phyloP scores from a whole-genome alignment of 2,113 vertebrate genomes.

The Eurypyga helias region DNA sequence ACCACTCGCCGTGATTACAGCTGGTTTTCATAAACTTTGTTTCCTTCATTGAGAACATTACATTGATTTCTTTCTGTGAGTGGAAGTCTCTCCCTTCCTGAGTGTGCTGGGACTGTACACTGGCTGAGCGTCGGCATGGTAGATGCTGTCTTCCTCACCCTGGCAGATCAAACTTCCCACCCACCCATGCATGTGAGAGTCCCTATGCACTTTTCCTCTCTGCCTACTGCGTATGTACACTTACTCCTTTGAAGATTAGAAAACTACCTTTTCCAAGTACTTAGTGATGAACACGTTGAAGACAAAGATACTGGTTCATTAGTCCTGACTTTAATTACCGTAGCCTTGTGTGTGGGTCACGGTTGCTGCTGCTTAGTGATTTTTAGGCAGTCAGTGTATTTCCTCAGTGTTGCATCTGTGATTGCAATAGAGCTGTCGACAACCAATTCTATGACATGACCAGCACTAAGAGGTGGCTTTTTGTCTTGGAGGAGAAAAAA shows the following conservation, averaged over 20 bases:
- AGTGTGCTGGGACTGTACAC: not conserved
- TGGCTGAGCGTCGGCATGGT: fast-evolving
- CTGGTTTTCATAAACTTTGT: not conserved
- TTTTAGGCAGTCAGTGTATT: not conserved
- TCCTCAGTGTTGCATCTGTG: not conserved
- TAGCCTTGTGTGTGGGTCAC: not conserved
- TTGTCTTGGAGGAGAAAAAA: not conserved
- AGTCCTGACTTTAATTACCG: not conserved
- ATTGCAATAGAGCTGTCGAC: not conserved
- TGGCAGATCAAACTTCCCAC: not conserved
- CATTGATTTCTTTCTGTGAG: not conserved
- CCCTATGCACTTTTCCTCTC: not conserved
- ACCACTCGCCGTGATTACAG: not conserved
- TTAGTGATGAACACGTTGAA: not conserved
- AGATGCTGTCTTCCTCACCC: not conserved
- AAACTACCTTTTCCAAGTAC: not conserved
- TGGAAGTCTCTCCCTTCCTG: not conserved
- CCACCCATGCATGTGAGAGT: fast-evolving
- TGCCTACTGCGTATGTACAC: not conserved
- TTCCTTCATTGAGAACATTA: not conserved
- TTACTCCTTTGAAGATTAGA: not conserved
- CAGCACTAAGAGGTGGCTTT: not conserved
- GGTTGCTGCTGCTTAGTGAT: not conserved
- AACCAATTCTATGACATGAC: not conserved
- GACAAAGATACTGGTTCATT: not conserved